These are phyloP conservation scores for Mongoloraphidia duomilia DNA, from an alignment of 2,888 invertebrate genomes.

Conservation along the genomic window DNA sequence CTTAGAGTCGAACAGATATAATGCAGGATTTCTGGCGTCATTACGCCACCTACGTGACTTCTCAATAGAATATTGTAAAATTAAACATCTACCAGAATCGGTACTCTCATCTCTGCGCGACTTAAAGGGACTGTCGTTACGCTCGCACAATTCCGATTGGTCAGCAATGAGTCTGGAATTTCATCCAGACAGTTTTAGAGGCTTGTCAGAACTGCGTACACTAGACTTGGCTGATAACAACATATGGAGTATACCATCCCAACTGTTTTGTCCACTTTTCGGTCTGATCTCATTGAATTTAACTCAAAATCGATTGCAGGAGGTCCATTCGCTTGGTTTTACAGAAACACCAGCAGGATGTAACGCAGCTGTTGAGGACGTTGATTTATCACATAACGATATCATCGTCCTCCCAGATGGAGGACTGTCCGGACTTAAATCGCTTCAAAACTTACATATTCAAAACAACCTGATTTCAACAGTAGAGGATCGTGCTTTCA, in stretches of 20 bases:
- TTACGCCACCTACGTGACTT: conserved; percentile 52
- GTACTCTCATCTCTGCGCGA: conserved; percentile 52
- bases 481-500: conserved; percentile 59
- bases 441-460: conserved; percentile 52
- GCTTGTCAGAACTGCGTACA: conserved; percentile 48
- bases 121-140: conserved; percentile 48
- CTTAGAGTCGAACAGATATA: conserved; percentile 32
- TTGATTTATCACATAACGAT: conserved; percentile 63
- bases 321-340: conserved; percentile 59
- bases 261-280: conserved; percentile 56
- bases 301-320: conserved; percentile 63
- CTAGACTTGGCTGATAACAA: conserved; percentile 63
- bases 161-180: conserved; percentile 64
- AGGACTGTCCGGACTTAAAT: conserved; percentile 52
- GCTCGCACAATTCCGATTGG: conserved; percentile 68
- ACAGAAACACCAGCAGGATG: conserved; percentile 60
- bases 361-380: conserved; percentile 49
- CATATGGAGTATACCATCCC: conserved; percentile 58
- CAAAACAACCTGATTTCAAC: conserved; percentile 63
- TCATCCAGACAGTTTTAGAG: conserved; percentile 54
- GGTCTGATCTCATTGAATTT: conserved; percentile 55
- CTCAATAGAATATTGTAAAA: conserved; percentile 61
- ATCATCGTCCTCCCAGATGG: conserved; percentile 55
- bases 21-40: conserved; percentile 40
- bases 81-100: conserved; percentile 55